Conservation (phyloP, 2,888 invertebrate species). For the Drosophila bunnanda region DNA sequence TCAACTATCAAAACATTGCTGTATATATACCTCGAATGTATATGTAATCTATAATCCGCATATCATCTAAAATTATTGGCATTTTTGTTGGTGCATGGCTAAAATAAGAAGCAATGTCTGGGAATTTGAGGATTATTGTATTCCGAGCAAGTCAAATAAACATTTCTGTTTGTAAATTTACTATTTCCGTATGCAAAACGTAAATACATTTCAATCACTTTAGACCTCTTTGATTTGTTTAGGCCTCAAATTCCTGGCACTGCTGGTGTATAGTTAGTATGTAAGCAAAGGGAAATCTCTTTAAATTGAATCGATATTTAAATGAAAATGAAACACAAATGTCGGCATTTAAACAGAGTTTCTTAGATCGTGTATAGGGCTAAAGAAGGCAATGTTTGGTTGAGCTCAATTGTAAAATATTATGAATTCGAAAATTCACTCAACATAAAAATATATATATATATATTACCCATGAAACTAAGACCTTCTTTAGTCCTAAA, state of each 20-base stretch:
- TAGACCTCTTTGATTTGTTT: slow-evolving; percentile 7
- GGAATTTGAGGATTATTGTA: slow-evolving; percentile 43
- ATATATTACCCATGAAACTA: background rate
- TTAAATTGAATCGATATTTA: slow-evolving; percentile 14
- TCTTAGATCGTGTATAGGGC: slow-evolving; percentile 13
- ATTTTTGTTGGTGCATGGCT: slow-evolving; percentile 75
- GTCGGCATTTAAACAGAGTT: slow-evolving; percentile 28
- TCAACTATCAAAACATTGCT: slow-evolving; percentile 17
- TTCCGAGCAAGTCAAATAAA: slow-evolving; percentile 5
- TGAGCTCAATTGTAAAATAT: background rate
- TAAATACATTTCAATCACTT: slow-evolving; percentile 15
- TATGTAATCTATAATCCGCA: slow-evolving; percentile 14
- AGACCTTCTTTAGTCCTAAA: slow-evolving; percentile 9
- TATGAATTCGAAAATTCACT: background rate
- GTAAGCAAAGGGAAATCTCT: slow-evolving; percentile 47
- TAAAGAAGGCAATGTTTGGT: slow-evolving; percentile 22
- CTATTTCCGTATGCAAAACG: background rate
- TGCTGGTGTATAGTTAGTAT: slow-evolving; percentile 53
- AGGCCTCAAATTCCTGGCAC: slow-evolving; percentile 44
- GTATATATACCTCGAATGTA: slow-evolving; percentile 38
- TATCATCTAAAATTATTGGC: slow-evolving; percentile 64
- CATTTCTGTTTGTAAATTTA: background rate
- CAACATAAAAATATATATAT: no score
- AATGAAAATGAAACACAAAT: background rate
- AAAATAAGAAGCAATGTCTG: slow-evolving; percentile 22